Evolutionary conservation across 1,140 invertebrate species (phyloP).

Genomic region (Linepithema humile): DNA sequence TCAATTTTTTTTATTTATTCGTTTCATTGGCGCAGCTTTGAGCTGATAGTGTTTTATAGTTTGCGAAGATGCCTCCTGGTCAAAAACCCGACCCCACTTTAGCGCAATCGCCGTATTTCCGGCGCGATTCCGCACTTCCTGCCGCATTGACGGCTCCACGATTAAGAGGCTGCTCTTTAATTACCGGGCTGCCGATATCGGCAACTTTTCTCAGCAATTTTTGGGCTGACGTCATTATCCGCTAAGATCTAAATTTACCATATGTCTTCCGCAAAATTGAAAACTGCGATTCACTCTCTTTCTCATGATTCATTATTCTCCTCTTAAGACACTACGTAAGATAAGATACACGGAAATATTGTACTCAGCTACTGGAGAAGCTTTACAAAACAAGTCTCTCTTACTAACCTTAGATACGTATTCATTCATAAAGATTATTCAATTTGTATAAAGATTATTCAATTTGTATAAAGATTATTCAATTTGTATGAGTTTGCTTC

Average conservation of each 20-base stretch:
- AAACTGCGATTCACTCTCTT: not conserved
- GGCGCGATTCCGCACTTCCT: conserved; percentile 59
- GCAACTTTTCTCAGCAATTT: conserved; percentile 24
- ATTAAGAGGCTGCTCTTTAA: conserved; percentile 30
- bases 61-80: conserved; percentile 22
- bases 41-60: not conserved
- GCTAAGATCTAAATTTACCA: not conserved
- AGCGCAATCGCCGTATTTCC: conserved; percentile 61
- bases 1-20: not conserved
- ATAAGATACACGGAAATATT: not conserved
- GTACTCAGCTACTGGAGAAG: not conserved
- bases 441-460: no score
- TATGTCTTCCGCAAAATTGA: conserved; percentile 9
- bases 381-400: conserved; percentile 6
- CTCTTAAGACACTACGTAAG: no score
- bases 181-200: not conserved
- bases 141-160: conserved; percentile 32
- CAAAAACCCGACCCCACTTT: conserved; percentile 27
- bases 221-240: not conserved
- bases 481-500: not conserved
- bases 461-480: no score
- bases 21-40: conserved; percentile 25
- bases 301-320: not conserved
- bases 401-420: conserved; percentile 5
- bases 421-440: not conserved